Evolutionary conservation across 1,140 invertebrate genomes (phyloP), one percentile per base, ranked within the genome.

Genomic region (Ditylenchus dipsaci): DNA sequence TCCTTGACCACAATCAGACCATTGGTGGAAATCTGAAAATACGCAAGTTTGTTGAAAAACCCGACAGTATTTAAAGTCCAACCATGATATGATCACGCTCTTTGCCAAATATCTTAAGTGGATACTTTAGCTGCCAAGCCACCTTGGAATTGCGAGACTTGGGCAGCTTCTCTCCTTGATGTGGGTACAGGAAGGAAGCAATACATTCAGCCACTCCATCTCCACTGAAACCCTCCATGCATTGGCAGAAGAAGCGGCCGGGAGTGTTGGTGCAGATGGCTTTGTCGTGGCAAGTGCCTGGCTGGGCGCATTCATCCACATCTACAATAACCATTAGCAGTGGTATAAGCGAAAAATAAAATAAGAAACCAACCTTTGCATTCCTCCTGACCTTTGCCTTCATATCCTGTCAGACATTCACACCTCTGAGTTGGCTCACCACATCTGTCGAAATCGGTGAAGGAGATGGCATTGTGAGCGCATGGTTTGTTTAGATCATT

Each of bases 211-310:
- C 69, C 1, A 83, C 62, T 43, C 75, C 75, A 64, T 76, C 75
- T 21, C 78, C 78, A 42, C 58, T 74, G 69, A 71, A 83, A 29
- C 80, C 80, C 47, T 72, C 67, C 63, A 63, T 65, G 77, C 93
- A 96, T 78, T 92, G 91, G 80, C 93, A 96, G 69, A 90, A 90
- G 85, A 93, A 95, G 30, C 91, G 90, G 57, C 93, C 93, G 42
- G 90, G 88, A 26, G 90, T 90, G 80, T 96, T 96, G 59, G 90
- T 89, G 83, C 93, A 96, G 83, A 92, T 89, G 0, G 93, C 1
- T 91, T 93, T 1, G 90, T 90, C 21, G 89, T 85, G 84, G 93
- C 93, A 85, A 92, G 91, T 74, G 78, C 74, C 56, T 89, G 90
- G 56, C 87, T 90, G 1, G 87, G 86, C 42, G 84, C 93, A 96